phyloP scores from a whole-genome alignment of 2,113 vertebrate genomes.

The Aptenodytes patagonicus region DNA sequence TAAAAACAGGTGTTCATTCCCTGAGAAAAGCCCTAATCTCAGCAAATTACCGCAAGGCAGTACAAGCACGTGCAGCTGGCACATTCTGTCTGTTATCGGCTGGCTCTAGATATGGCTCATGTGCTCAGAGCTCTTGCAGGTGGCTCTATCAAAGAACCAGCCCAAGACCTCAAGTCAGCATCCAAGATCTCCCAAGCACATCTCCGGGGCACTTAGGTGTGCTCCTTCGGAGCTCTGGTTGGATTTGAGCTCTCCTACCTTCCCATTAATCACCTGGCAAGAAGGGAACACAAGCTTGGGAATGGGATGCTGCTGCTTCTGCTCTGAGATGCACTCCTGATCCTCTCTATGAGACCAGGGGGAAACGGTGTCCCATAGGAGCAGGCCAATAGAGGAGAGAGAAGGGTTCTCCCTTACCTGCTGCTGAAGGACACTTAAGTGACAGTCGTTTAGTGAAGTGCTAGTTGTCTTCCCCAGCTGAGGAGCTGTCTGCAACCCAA shows the following conservation, averaged over 20 bases:
- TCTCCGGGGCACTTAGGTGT: background rate
- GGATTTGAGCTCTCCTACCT: background rate
- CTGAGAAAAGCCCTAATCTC: background rate
- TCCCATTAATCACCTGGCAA: background rate
- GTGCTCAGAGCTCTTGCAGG: background rate
- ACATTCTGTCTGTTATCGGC: fast-evolving
- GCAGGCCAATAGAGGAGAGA: background rate
- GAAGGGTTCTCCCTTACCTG: background rate
- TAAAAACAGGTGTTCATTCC: background rate
- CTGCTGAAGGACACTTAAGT: background rate
- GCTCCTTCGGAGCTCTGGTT: background rate
- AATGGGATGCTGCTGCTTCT: background rate
- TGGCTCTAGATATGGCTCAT: background rate
- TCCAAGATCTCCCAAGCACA: background rate
- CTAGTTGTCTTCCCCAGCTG: background rate
- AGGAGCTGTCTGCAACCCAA: background rate
- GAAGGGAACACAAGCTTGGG: background rate
- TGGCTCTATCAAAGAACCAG: background rate
- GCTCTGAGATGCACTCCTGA: background rate
- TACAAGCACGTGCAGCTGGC: background rate
- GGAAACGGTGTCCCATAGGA: background rate
- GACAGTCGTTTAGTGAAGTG: background rate
- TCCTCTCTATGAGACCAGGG: background rate
- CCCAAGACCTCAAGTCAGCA: background rate
- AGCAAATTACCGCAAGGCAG: background rate